phyloP scores from a whole-genome alignment of 1,140 invertebrate species.

The Leguminivora glycinivorella region DNA sequence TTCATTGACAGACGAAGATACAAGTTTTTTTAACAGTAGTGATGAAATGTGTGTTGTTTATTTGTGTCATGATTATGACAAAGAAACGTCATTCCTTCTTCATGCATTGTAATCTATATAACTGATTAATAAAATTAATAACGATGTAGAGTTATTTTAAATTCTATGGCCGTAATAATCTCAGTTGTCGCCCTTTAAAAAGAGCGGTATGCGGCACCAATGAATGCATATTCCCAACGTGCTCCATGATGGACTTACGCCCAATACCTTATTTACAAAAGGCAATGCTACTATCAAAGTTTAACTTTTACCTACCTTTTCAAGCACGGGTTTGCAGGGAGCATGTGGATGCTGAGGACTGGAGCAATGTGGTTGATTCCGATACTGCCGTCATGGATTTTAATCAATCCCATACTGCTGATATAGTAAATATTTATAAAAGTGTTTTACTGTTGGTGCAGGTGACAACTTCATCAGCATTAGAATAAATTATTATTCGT shows the following conservation, averaged over 20 bases:
- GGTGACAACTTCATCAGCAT: slow-evolving; percentile 7
- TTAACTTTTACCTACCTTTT: not conserved
- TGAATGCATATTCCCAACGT: not conserved
- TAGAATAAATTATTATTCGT: slow-evolving; percentile 10
- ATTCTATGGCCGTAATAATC: slow-evolving; percentile 29
- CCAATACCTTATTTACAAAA: not conserved
- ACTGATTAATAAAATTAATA: not conserved
- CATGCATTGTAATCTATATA: not conserved
- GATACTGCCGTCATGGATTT: slow-evolving; percentile 7
- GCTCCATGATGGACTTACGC: not conserved
- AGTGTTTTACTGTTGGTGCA: slow-evolving; percentile 7
- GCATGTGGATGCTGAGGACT: slow-evolving; percentile 4
- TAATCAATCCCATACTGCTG: slow-evolving; percentile 7
- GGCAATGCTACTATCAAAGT: not conserved
- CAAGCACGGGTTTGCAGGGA: slow-evolving; percentile 1
- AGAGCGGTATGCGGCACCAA: not conserved
- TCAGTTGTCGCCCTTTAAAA: slow-evolving; percentile 37
- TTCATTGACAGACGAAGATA: too few species aligned
- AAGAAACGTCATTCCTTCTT: not conserved
- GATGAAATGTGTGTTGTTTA: slow-evolving; percentile 10
- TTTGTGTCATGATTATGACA: not conserved
- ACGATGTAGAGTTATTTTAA: slow-evolving; percentile 9
- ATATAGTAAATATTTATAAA: slow-evolving; percentile 8
- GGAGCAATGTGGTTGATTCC: slow-evolving; percentile 2
- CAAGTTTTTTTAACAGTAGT: too few species aligned